phyloP scores from a whole-genome alignment of 2,797 vertebrate genomes.

The Hydrolagus colliei region DNA sequence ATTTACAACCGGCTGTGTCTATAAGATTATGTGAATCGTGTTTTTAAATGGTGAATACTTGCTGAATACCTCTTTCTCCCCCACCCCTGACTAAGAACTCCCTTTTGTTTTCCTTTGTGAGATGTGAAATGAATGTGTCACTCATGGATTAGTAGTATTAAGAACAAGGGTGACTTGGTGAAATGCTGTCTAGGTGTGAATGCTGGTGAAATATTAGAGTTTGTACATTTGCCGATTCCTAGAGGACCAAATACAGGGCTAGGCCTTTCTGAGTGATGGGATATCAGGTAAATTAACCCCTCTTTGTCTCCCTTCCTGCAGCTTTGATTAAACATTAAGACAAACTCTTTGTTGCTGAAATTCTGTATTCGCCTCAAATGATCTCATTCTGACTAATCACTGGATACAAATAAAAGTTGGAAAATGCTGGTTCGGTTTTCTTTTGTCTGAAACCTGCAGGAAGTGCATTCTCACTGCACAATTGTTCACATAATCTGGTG shows the following conservation, averaged over 20 bases:
- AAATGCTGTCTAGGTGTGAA: neutral
- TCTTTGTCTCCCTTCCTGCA: neutral
- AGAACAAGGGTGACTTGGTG: neutral
- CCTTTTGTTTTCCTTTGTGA: neutral
- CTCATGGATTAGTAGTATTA: neutral
- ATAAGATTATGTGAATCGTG: neutral
- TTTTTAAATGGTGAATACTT: neutral
- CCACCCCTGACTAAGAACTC: neutral
- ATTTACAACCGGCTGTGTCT: neutral
- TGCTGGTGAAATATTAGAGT: neutral
- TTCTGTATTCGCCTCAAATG: too few relatives aligned
- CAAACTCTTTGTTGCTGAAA: neutral
- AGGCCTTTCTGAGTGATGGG: neutral
- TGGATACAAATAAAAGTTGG: neutral
- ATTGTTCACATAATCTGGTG: slow-evolving; percentile 13
- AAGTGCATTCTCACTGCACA: neutral
- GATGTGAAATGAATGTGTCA: neutral
- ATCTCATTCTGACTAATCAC: neutral
- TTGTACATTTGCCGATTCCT: neutral
- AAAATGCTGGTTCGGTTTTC: slow-evolving; percentile 5
- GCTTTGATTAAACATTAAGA: neutral
- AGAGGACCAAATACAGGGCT: neutral
- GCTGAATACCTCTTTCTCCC: neutral
- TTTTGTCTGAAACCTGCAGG: neutral
- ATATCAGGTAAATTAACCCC: slow-evolving; percentile 1